phyloP scores from a whole-genome alignment of 2,797 vertebrate species.

The Pangasius larnaudii region DNA sequence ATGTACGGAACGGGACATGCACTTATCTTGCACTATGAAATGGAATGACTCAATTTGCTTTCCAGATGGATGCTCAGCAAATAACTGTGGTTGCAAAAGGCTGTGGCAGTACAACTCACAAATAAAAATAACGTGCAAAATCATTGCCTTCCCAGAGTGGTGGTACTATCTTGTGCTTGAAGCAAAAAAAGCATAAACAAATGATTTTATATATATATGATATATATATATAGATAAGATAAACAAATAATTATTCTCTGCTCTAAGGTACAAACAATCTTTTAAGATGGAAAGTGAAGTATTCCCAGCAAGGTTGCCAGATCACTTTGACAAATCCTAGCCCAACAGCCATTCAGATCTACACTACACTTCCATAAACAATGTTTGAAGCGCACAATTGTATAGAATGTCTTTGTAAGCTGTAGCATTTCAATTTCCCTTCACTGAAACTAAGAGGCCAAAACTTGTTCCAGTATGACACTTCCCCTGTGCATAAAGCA shows the following conservation, averaged over 20 bases:
- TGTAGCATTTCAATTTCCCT: slow-evolving; percentile 4
- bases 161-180: not conserved
- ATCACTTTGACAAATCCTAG: not conserved
- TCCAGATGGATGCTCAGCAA: slow-evolving; percentile 16
- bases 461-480: not conserved
- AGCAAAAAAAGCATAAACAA: not conserved
- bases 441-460: not conserved
- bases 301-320: not conserved
- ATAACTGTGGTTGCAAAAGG: not conserved
- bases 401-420: not conserved
- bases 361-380: not conserved
- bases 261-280: not conserved
- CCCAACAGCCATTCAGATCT: not conserved
- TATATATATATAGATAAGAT: too few species aligned
- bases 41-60: slow-evolving; percentile 19
- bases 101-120: not conserved
- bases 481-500: not conserved
- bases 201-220: not conserved
- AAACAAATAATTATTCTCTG: not conserved
- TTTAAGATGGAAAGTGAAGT: not conserved
- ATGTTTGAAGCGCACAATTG: not conserved
- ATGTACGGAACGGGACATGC: slow-evolving; percentile 1
- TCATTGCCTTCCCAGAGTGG: not conserved
- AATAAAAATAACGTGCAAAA: not conserved
- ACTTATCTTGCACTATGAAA: slow-evolving; percentile 20